Evolutionary conservation across 2,113 vertebrate species (phyloP).

Genomic region (Labeo catla): DNA sequence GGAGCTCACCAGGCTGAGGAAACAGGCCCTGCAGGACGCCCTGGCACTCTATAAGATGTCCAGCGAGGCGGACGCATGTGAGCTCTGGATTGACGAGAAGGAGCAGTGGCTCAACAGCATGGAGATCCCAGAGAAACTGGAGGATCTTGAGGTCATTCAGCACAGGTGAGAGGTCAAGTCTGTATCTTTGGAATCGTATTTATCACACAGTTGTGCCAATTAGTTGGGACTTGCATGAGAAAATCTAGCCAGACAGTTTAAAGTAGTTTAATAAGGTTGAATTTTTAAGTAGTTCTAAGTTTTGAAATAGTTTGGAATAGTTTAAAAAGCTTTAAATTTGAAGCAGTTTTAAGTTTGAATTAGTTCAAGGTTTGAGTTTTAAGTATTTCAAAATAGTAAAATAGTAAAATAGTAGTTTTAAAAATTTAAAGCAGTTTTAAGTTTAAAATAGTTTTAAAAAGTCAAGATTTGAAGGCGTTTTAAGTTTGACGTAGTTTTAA

Average conservation of each 20-base stretch:
- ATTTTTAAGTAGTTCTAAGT: too few species aligned
- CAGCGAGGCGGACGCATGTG: conserved; percentile 92
- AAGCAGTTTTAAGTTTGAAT: too few species aligned
- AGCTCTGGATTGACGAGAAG: conserved; percentile 97
- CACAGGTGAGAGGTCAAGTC: conserved; percentile 83
- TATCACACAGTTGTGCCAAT: not conserved
- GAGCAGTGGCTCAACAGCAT: conserved; percentile 97
- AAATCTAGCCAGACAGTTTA: too few species aligned
- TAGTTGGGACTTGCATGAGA: not conserved
- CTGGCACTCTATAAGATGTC: conserved; percentile 94
- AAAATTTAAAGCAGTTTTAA: too few species aligned
- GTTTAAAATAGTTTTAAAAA: too few species aligned
- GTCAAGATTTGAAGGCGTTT: not conserved
- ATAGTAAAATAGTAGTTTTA: too few species aligned
- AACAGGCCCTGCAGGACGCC: conserved; percentile 96
- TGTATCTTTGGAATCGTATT: not conserved
- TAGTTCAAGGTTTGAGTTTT: too few species aligned
- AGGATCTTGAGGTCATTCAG: conserved; percentile 97
- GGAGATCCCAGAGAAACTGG: conserved; percentile 96
- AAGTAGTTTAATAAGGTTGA: too few species aligned
- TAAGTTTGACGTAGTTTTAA: not conserved
- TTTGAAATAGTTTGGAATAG: too few species aligned
- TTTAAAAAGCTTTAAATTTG: too few species aligned
- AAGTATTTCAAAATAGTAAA: too few species aligned
- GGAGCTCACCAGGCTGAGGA: conserved; percentile 87